Conservation (phyloP, 2,113 vertebrate species). For the Guaruba guarouba region DNA sequence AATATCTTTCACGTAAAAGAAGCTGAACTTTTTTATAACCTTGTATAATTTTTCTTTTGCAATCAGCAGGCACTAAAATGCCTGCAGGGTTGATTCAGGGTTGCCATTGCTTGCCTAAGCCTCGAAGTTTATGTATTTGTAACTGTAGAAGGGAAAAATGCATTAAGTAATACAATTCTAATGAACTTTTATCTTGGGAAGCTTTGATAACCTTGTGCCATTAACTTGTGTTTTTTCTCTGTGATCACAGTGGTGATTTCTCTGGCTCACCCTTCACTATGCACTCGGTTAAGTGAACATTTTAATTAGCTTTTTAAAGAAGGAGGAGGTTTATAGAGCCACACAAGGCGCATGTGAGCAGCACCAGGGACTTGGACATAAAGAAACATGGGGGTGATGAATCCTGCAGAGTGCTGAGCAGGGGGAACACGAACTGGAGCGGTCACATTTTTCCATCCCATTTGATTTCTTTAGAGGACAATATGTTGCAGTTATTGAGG, state of each 20-base stretch:
- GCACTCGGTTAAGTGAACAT: constrained; percentile 29
- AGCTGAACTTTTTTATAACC: neutral
- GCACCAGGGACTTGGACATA: fast-evolving
- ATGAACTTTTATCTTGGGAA: neutral
- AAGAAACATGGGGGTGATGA: neutral
- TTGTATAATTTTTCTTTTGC: neutral
- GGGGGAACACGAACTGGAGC: fast-evolving
- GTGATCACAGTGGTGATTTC: constrained; percentile 34
- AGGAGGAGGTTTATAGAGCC: neutral
- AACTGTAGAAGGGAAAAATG: neutral
- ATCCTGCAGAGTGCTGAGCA: neutral
- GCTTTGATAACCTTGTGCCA: constrained; percentile 2
- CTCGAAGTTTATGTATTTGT: neutral
- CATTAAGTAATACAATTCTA: neutral
- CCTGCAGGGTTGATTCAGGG: neutral
- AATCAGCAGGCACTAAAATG: neutral
- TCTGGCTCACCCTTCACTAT: constrained; percentile 57
- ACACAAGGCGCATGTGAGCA: fast-evolving
- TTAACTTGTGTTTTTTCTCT: constrained; percentile 7
- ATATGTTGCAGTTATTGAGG: neutral
- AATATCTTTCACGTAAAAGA: neutral
- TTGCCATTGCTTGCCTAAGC: fast-evolving
- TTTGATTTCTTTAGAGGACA: neutral
- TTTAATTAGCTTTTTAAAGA: constrained; percentile 61
- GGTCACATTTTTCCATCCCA: fast-evolving